Evolutionary conservation across 2,113 vertebrate genomes (phyloP).

Genomic region (Ailurus styani): DNA sequence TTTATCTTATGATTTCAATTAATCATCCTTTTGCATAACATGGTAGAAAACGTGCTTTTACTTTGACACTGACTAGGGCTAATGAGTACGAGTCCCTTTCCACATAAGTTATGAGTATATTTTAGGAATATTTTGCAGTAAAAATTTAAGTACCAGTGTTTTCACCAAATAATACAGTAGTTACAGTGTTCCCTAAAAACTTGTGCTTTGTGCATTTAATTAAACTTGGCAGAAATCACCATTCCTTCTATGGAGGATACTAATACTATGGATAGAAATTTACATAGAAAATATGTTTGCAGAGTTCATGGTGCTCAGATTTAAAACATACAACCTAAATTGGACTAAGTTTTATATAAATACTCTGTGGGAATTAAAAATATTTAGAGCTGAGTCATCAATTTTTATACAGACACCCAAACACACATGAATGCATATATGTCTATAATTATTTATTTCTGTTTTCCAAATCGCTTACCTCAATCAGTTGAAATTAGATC

Average conservation of each 20-base stretch:
- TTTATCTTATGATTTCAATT: neutral
- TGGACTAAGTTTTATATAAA: neutral
- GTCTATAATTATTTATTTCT: neutral
- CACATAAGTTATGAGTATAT: neutral
- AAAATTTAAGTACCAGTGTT: neutral
- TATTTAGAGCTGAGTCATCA: neutral
- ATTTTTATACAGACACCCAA: neutral
- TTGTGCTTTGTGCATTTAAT: neutral
- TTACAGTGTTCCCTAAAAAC: constrained; percentile 34
- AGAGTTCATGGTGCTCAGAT: neutral
- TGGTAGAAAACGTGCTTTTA: neutral
- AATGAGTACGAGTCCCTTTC: neutral
- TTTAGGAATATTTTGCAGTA: neutral
- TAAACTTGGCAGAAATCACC: neutral
- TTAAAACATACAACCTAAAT: neutral
- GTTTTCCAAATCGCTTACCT: neutral
- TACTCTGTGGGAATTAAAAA: neutral
- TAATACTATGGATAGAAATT: neutral
- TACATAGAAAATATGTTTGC: neutral
- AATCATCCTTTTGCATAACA: neutral
- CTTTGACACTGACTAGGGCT: neutral
- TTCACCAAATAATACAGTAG: neutral
- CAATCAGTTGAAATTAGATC: neutral
- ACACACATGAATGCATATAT: neutral
- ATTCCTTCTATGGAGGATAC: neutral